phyloP scores from a whole-genome alignment of 2,113 vertebrate genomes.

The Alethe castanea region DNA sequence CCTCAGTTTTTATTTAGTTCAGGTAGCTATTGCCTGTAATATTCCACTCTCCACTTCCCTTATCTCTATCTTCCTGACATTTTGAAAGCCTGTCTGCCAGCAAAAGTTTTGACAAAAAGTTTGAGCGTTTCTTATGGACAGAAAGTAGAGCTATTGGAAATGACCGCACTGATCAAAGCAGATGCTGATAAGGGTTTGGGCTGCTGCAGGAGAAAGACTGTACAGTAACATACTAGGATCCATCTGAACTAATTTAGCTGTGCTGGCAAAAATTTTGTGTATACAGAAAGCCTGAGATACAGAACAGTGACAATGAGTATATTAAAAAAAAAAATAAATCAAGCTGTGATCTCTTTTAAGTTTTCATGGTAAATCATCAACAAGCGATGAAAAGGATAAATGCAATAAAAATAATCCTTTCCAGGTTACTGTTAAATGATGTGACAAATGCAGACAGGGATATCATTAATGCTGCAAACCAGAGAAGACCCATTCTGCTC shows the following conservation, averaged over 20 bases:
- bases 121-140: not conserved
- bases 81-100: not conserved
- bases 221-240: not conserved
- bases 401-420: slow-evolving; percentile 20
- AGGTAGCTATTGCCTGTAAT: not conserved
- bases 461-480: not conserved
- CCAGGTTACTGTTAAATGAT: not conserved
- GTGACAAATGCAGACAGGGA: not conserved
- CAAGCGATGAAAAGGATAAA: not conserved
- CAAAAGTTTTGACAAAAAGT: not conserved
- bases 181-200: not conserved
- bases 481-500: not conserved
- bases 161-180: not conserved
- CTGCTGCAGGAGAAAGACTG: not conserved
- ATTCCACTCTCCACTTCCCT: not conserved
- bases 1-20: not conserved
- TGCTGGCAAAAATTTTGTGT: not conserved
- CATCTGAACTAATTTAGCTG: not conserved
- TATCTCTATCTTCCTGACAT: not conserved
- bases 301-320: not conserved
- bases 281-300: not conserved
- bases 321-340: not conserved
- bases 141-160: not conserved
- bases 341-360: not conserved
- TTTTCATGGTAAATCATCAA: not conserved